Percentiles rank a stretch among this genome's conserved stretches.
Evolutionary conservation across 64 coral and sea anemone genomes (phyloP).

Genomic region (Stichodactyla mertensii): DNA sequence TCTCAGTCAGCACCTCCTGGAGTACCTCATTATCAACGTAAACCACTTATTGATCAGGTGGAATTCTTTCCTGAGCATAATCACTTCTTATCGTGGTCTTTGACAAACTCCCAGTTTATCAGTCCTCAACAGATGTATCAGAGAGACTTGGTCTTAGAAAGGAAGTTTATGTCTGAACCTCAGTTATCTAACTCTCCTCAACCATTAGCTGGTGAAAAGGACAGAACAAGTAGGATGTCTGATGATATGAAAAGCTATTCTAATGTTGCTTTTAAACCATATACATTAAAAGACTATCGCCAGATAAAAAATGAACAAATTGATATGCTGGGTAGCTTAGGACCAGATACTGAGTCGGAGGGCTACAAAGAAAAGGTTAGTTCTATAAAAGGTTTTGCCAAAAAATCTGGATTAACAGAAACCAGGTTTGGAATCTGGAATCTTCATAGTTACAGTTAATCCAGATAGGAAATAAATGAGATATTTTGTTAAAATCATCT

Average conservation of each 20-base stretch:
- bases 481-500: too few species aligned
- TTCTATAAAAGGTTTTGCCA: not conserved
- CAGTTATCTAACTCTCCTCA: constrained; percentile 33
- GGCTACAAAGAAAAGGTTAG: constrained; percentile 73
- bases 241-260: constrained; percentile 8
- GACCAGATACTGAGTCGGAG: constrained; percentile 61
- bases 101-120: constrained; percentile 48
- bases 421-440: not conserved
- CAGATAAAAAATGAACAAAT: constrained; percentile 48
- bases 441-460: not conserved
- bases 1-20: constrained; percentile 80
- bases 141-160: constrained; percentile 22
- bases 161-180: constrained; percentile 78
- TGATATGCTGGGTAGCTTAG: constrained; percentile 57
- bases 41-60: constrained; percentile 35
- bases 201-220: not conserved
- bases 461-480: not conserved
- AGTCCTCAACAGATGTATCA: constrained; percentile 7
- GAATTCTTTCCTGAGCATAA: constrained; percentile 40
- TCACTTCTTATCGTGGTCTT: constrained; percentile 27
- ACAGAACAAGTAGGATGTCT: constrained; percentile 22
- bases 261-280: constrained; percentile 62
- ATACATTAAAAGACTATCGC: constrained; percentile 64
- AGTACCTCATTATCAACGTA: constrained; percentile 31
- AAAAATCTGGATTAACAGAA: not conserved